phyloP scores from a whole-genome alignment of 2,797 vertebrate species.

The Sternarchorhynchus goeldii region DNA sequence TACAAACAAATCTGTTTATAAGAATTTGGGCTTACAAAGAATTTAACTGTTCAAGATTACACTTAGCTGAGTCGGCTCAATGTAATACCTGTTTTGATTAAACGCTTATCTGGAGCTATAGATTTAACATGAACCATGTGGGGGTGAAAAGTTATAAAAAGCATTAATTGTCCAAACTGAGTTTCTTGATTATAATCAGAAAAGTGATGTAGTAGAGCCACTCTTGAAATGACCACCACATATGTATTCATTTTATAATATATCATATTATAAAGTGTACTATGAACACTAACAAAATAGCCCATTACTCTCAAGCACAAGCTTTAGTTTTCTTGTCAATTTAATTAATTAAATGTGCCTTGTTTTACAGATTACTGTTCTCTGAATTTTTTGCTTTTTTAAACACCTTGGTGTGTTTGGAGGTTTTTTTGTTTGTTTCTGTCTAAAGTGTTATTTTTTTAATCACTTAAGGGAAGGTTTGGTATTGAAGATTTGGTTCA shows the following conservation, averaged over 20 bases:
- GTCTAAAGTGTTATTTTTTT: not conserved
- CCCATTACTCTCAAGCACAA: not conserved
- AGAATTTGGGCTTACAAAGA: not conserved
- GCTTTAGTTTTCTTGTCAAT: not conserved
- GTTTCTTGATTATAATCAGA: not conserved
- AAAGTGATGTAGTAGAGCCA: not conserved
- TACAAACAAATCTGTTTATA: not conserved
- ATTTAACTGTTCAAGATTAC: not conserved
- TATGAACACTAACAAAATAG: not conserved
- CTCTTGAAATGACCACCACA: not conserved
- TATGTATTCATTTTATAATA: not conserved
- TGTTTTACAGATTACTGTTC: not conserved
- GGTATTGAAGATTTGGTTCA: not conserved
- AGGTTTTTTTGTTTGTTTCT: not conserved
- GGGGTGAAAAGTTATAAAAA: not conserved
- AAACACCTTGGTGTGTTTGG: slow-evolving; percentile 6
- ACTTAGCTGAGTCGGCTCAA: not conserved
- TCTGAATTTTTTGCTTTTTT: not conserved
- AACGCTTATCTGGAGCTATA: not conserved
- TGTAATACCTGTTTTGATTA: too few species aligned
- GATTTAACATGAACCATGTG: not conserved
- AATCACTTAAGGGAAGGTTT: not conserved
- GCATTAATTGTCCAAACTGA: not conserved
- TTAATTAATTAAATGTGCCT: slow-evolving; percentile 2
- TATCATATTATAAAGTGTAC: not conserved